A percentile compares a stretch with the other conserved stretches of the same genome.
Conservation (phyloP, 2,113 vertebrate genomes). For the Rutilus rutilus region DNA sequence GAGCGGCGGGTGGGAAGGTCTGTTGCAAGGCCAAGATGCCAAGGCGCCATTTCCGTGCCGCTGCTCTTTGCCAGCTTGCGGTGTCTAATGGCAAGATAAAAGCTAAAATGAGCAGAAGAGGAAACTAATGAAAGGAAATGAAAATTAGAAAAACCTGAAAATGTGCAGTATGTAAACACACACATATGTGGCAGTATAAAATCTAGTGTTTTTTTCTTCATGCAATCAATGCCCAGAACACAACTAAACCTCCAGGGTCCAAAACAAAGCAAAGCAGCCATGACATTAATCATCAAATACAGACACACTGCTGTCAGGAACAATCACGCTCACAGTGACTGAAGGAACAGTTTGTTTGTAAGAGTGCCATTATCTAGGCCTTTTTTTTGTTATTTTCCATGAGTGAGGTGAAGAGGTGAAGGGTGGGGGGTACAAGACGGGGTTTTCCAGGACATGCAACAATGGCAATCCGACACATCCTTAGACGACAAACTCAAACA, state of each 20-base stretch:
- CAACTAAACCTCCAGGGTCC: not conserved
- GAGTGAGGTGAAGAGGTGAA: slow-evolving; percentile 10
- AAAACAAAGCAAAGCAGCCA: not conserved
- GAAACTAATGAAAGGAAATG: not conserved
- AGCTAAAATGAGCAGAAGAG: not conserved
- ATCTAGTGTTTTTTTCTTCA: not conserved
- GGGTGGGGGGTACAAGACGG: not conserved
- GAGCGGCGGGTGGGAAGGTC: slow-evolving; percentile 21
- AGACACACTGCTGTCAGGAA: not conserved
- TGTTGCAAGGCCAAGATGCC: slow-evolving; percentile 44
- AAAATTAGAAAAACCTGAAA: not conserved
- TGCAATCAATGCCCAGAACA: not conserved
- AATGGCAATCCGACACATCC: slow-evolving; percentile 31
- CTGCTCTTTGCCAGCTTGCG: slow-evolving; percentile 22
- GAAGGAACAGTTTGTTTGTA: not conserved
- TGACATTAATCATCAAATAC: not conserved
- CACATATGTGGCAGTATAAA: not conserved
- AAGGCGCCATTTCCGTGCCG: not conserved
- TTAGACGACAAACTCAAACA: not conserved
- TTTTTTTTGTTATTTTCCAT: slow-evolving; percentile 6
- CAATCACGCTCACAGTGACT: not conserved
- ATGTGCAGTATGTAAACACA: not conserved
- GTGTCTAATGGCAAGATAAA: slow-evolving; percentile 21
- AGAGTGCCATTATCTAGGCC: not conserved
- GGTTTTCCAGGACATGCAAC: slow-evolving; percentile 16